These are phyloP conservation scores for Notospermus geniculatus DNA, from an alignment of 1,140 invertebrate species.

Conservation along the genomic window DNA sequence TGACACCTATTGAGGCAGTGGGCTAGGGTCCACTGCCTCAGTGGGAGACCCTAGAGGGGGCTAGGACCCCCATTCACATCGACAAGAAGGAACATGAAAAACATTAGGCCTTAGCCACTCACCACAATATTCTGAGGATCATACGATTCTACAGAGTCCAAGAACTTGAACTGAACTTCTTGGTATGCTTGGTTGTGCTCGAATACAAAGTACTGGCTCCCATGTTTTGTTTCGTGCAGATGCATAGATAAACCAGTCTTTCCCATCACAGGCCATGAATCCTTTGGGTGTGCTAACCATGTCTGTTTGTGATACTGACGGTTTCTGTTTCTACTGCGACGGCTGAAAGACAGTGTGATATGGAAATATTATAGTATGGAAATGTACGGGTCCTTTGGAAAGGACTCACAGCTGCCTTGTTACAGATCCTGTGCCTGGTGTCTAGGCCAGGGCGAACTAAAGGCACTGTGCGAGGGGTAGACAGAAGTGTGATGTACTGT, in stretches of 20 bases:
- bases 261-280: slow-evolving; percentile 66
- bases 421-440: too few species aligned
- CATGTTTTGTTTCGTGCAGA: slow-evolving; percentile 59
- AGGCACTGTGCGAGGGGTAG: too few species aligned
- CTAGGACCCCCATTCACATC: too few species aligned
- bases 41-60: too few species aligned
- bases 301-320: slow-evolving; percentile 46
- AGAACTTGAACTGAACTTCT: slow-evolving; percentile 71
- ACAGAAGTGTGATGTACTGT: too few species aligned
- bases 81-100: background rate
- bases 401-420: too few species aligned
- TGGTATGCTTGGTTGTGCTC: slow-evolving; percentile 78
- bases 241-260: slow-evolving; percentile 75
- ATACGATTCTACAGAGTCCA: slow-evolving; percentile 74
- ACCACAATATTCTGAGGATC: slow-evolving; percentile 80
- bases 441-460: too few species aligned
- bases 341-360: slow-evolving; percentile 20
- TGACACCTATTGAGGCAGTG: too few species aligned
- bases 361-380: background rate
- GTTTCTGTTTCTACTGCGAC: slow-evolving; percentile 27
- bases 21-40: too few species aligned
- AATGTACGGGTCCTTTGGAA: too few species aligned
- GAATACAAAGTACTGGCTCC: slow-evolving; percentile 71
- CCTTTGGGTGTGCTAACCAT: slow-evolving; percentile 67
- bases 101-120: slow-evolving; percentile 36